Evolutionary conservation across 2,888 invertebrate species (phyloP).

Genomic region (Empis livida): DNA sequence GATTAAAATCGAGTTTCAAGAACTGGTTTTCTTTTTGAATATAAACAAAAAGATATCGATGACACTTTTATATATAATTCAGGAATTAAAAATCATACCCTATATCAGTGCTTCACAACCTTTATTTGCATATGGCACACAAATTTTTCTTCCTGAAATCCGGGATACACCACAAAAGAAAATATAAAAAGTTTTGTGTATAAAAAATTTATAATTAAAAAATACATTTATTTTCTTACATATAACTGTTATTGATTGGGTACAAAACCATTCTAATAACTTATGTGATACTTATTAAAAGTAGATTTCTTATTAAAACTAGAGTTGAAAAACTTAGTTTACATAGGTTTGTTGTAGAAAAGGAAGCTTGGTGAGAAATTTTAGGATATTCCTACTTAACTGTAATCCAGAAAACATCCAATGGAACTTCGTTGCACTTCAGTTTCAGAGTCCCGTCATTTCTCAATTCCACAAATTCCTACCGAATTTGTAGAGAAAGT

Average conservation of each 20-base stretch:
- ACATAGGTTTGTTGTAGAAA: conserved; percentile 3
- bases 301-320: conserved; percentile 2
- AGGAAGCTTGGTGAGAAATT: not conserved
- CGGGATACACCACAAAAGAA: not conserved
- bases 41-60: too few species aligned
- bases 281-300: not conserved
- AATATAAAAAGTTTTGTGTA: not conserved
- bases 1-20: too few species aligned
- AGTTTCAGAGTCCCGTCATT: conserved; percentile 3
- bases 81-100: too few species aligned
- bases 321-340: conserved; percentile 2
- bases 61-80: too few species aligned
- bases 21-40: too few species aligned
- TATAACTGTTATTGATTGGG: not conserved
- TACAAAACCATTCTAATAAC: not conserved
- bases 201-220: not conserved
- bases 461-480: conserved; percentile 1
- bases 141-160: not conserved
- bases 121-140: not conserved
- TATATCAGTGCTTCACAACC: conserved; percentile 1
- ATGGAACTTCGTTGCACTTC: conserved; percentile 1
- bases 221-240: not conserved
- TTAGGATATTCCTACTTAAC: not conserved
- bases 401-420: conserved; percentile 3
- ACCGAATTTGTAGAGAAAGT: conserved; percentile 2